These are phyloP conservation scores for Drosophila seguyi DNA, from an alignment of 1,140 invertebrate species.

Conservation along the genomic window DNA sequence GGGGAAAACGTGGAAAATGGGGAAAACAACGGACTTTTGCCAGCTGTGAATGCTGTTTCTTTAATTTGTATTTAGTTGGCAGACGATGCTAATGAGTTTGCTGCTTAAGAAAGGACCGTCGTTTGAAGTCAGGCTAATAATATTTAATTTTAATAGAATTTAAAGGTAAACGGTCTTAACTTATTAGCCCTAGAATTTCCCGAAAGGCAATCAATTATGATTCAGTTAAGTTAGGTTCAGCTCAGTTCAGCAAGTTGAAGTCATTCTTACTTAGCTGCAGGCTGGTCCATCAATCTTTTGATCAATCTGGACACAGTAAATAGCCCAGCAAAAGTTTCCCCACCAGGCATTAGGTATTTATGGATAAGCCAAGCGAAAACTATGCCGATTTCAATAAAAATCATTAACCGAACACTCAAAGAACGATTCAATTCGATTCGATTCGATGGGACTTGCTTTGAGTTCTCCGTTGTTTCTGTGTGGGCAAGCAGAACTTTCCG, in stretches of 20 bases:
- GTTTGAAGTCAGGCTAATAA: slow-evolving; percentile 27
- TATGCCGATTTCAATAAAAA: slow-evolving; percentile 64
- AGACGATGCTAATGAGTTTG: slow-evolving; percentile 69
- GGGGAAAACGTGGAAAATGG: background rate
- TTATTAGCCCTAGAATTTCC: background rate
- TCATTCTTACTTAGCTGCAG: slow-evolving; percentile 28
- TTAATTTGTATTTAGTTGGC: slow-evolving; percentile 63
- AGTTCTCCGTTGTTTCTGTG: slow-evolving; percentile 8
- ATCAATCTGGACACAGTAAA: slow-evolving; percentile 46
- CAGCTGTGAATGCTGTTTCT: slow-evolving; percentile 40
- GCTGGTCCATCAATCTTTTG: slow-evolving; percentile 39
- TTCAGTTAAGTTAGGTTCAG: slow-evolving; percentile 1
- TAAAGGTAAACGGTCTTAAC: background rate
- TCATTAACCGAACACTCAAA: slow-evolving; percentile 51
- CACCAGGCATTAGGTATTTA: slow-evolving; percentile 56
- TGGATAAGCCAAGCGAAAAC: slow-evolving; percentile 29
- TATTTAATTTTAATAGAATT: background rate
- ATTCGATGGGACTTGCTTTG: slow-evolving; percentile 2
- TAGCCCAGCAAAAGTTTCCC: slow-evolving; percentile 36
- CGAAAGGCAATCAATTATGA: slow-evolving; percentile 34
- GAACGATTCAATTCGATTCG: slow-evolving; percentile 23
- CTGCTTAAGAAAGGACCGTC: slow-evolving; percentile 58
- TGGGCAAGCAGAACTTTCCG: slow-evolving; percentile 49
- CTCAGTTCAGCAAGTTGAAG: slow-evolving; percentile 23
- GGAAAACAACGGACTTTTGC: slow-evolving; percentile 5